Conservation (phyloP, 1,140 invertebrate species). For the Chionoecetes opilio region DNA sequence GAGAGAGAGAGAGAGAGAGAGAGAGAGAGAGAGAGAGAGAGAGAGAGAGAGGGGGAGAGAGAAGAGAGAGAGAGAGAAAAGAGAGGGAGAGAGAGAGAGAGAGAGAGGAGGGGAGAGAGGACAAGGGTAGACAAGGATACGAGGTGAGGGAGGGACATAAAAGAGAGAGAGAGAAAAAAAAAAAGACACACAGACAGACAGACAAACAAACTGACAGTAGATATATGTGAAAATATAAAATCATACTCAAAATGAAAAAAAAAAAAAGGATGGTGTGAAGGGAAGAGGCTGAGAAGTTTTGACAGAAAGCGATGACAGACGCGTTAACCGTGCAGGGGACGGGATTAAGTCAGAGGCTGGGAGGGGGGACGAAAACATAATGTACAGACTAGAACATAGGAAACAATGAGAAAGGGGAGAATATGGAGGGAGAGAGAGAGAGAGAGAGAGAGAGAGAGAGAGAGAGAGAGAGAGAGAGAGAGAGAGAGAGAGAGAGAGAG, state of each 20-base stretch:
- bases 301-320: not conserved
- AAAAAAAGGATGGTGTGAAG: not conserved
- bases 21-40: slow-evolving; percentile 44
- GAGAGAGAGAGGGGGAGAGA: not conserved
- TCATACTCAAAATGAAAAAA: not conserved
- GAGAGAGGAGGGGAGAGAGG: not conserved
- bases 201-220: no score
- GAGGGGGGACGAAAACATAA: not conserved
- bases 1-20: not conserved
- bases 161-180: not conserved
- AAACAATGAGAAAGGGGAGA: not conserved
- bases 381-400: not conserved
- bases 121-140: not conserved
- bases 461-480: not conserved
- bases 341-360: not conserved
- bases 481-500: not conserved
- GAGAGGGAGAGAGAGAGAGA: not conserved
- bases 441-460: not conserved
- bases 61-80: not conserved
- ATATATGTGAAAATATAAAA: no score
- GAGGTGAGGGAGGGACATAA: not conserved
- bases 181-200: not conserved
- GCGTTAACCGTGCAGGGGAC: not conserved
- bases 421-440: not conserved
- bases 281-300: not conserved